Evolutionary conservation across 2,113 vertebrate species (phyloP).

Genomic region (Odocoileus hemionus): DNA sequence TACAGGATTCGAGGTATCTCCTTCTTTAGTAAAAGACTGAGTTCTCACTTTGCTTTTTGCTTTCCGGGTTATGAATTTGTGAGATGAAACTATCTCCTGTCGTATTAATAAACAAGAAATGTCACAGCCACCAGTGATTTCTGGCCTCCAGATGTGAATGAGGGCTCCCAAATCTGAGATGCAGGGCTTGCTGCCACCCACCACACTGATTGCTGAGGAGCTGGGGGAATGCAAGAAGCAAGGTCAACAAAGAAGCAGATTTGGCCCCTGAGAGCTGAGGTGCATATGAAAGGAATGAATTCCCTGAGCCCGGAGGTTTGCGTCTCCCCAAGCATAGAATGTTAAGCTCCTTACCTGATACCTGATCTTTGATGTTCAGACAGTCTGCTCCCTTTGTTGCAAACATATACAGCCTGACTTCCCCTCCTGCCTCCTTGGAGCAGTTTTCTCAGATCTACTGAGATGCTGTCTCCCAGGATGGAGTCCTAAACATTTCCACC

Average conservation of each 20-base stretch:
- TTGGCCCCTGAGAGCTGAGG: neutral
- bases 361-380: neutral
- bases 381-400: neutral
- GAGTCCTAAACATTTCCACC: neutral
- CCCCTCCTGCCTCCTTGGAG: neutral
- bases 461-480: neutral
- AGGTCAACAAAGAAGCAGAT: neutral
- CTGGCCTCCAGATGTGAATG: neutral
- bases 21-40: neutral
- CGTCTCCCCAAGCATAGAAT: neutral
- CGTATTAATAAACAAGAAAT: neutral
- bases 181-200: neutral
- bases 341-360: neutral
- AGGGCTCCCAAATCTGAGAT: neutral
- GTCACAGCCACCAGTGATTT: neutral
- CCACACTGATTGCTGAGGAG: neutral
- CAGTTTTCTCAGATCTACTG: neutral
- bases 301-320: neutral
- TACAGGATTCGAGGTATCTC: rapidly evolving
- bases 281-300: neutral
- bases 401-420: rapidly evolving
- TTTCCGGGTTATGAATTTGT: neutral
- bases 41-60: neutral
- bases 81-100: neutral
- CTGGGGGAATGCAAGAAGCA: neutral